These are phyloP conservation scores for Pithys albifrons DNA, from an alignment of 2,113 vertebrate genomes.

Conservation along the genomic window DNA sequence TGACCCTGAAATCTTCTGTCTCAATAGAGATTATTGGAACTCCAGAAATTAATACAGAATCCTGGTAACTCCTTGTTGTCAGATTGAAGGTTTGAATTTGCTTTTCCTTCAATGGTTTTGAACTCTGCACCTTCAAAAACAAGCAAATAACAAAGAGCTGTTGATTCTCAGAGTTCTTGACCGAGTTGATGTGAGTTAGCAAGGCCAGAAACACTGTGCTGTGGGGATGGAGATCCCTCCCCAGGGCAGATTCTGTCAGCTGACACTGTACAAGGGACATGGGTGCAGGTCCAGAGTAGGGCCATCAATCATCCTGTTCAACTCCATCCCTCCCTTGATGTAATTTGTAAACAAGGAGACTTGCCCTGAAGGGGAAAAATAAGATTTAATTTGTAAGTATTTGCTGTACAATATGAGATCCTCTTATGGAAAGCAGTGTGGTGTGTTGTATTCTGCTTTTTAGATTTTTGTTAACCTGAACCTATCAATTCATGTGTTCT, in stretches of 20 bases:
- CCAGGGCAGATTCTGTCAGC: no score
- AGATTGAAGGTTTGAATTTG: background rate
- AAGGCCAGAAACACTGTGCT: background rate
- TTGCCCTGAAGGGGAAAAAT: background rate
- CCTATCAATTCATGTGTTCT: background rate
- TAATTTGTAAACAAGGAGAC: background rate
- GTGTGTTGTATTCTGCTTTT: background rate
- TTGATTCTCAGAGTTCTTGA: background rate
- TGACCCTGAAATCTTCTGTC: background rate
- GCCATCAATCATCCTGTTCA: background rate
- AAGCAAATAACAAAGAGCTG: background rate
- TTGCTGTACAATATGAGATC: background rate
- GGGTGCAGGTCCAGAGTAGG: background rate
- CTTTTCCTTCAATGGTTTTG: background rate
- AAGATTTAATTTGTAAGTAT: background rate
- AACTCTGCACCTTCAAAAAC: background rate
- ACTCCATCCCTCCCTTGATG: background rate
- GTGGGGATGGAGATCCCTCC: background rate
- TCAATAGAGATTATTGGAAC: background rate
- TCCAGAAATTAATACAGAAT: background rate
- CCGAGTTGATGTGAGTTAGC: background rate
- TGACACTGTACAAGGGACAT: background rate
- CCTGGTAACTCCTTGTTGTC: background rate
- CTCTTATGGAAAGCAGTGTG: background rate
- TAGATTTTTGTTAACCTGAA: background rate